Evolutionary conservation across 1,140 invertebrate species (phyloP), one percentile per base, ranked within the genome.

Genomic region (Stegodyphus mimosarum): DNA sequence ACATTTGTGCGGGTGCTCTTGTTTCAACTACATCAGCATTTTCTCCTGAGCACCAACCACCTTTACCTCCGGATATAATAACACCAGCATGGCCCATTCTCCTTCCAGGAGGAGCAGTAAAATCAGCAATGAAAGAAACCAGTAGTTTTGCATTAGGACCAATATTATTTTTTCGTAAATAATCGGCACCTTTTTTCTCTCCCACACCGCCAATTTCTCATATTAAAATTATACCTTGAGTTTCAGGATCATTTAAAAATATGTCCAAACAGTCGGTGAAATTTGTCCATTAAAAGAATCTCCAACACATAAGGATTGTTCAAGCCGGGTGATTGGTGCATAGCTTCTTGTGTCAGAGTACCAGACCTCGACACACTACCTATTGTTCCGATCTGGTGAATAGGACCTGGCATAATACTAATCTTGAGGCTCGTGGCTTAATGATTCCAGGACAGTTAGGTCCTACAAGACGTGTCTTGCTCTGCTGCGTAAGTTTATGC

Each of bases 381-480:
- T 88, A 99, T 94, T 91, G 94, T 94, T 67, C 98, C 97, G 89
- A 93, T 93, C 91, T 97, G 95, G 91, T 99, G 98, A 89, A 99
- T 98, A 89, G 99, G 97, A 52, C 97, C 98, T 53, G 98, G 98
- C 98, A 99, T 99, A 89, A 99, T 99, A 87, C 98, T 98, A 91
- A 99, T 99, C n/a, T n/a, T n/a, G n/a, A n/a, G n/a, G n/a, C n/a
- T n/a, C n/a, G n/a, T n/a, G n/a, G n/a, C n/a, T 95, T 97, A 91
- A 99, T 99, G 89, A 99, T 98, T 88, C 99, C 98, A 69, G 99
- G 98, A 91, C 98, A 99, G 90, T 99, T 99, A 64, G 98, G 98
- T 7, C 98, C 98, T 88, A 99, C 95, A 33, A 99, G 92, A 87
- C 98, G 93, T 7, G 96, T 97, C 91, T 98, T 99, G 89, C 93